Evolutionary conservation across 2,113 vertebrate species (phyloP), one percentile per base, ranked within the genome.

Genomic region (Pluvianellus socialis): DNA sequence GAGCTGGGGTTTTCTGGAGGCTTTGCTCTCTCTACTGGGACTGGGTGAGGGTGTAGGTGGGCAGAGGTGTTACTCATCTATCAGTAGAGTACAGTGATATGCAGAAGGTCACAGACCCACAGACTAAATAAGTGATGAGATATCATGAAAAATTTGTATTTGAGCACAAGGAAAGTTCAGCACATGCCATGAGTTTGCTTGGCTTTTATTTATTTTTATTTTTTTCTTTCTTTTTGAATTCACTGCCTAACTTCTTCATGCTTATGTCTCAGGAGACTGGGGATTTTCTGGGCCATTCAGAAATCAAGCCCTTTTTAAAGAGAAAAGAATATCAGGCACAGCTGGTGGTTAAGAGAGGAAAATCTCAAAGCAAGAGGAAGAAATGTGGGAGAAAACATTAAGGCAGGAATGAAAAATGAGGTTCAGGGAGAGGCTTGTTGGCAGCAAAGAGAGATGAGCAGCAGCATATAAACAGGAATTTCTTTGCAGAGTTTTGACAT

Each of bases 161-260:
- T 24, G 81, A 96, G 87, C 81, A 21, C 56, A 4, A 17, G 94
- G 70, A 6, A 44, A n/a, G 73, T 21, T 95, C 77, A 32, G 86
- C 44, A 6, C 76, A 24, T 44, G 77, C 83, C 83, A 61, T 9
- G 50, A 61, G 50, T 73, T 80, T 20, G 75, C 87, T 95, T 33
- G 89, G 80, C 87, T 97, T 96, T 87, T 96, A 94, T 97, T 97
- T 94, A 94, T 94, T 94, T 97, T 94, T 94, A 49, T 94, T 95
- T 91, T 90, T 91, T 73, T 45, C 63, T 62, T 86, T 55, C 40
- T 89, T 91, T 94, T 72, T 27, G 80, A 72, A 12, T 86, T 88
- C 72, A 5, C 28, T 22, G 32, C 35, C 67, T 89, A 10, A 90
- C 91, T 96, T 96, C 91, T 95, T 96, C 87, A 85, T 94, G 66